phyloP scores from a whole-genome alignment of 2,797 vertebrate species.

The Rhinella marina region DNA sequence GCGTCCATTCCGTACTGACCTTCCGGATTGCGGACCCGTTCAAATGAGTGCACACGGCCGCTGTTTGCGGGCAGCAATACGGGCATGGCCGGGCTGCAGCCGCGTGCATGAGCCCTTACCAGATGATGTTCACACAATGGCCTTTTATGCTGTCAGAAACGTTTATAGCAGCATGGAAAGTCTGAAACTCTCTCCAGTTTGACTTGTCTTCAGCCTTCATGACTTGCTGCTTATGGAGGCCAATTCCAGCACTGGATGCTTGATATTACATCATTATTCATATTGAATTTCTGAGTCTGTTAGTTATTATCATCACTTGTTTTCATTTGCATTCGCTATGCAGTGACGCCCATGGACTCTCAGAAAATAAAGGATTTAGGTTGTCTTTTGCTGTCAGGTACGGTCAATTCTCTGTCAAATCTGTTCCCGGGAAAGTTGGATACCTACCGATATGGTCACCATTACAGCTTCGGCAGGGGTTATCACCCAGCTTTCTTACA shows the following conservation, averaged over 20 bases:
- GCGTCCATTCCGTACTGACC: too few relatives aligned
- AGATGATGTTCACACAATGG: constrained; percentile 13
- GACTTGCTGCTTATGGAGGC: background rate
- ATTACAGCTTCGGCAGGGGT: too few relatives aligned
- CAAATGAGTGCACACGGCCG: too few relatives aligned
- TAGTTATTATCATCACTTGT: background rate
- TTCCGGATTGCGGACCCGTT: too few relatives aligned
- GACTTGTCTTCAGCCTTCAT: background rate
- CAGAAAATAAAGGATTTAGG: background rate
- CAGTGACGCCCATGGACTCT: background rate
- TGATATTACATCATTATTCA: constrained; percentile 11
- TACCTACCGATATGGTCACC: too few relatives aligned
- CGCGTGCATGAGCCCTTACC: too few relatives aligned
- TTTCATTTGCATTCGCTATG: background rate
- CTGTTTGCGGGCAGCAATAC: too few relatives aligned
- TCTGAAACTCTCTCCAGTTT: background rate
- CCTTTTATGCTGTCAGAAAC: background rate
- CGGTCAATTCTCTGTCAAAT: too few relatives aligned
- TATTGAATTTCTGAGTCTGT: background rate
- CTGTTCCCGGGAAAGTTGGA: too few relatives aligned
- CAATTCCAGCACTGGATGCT: background rate
- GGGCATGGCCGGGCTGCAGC: too few relatives aligned
- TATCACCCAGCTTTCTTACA: too few relatives aligned
- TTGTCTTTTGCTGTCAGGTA: too few relatives aligned
- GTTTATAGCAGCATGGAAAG: background rate